Evolutionary conservation across 2,113 vertebrate species (phyloP).

Genomic region (Casuarius casuarius): DNA sequence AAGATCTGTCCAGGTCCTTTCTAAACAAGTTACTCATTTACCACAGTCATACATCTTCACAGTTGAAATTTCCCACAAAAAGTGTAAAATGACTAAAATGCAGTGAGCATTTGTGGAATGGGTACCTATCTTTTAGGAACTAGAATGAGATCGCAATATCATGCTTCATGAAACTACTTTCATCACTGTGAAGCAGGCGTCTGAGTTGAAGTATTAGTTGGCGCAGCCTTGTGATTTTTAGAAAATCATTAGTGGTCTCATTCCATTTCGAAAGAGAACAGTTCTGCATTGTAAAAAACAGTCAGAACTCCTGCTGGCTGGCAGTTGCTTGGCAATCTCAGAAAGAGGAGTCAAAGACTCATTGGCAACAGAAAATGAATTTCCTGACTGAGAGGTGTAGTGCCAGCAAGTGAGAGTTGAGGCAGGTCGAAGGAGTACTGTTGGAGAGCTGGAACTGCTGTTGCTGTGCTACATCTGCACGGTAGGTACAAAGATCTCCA

Average conservation of each 20-base stretch:
- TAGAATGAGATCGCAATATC: not conserved
- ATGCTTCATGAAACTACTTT: not conserved
- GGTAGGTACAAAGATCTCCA: not conserved
- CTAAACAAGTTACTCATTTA: not conserved
- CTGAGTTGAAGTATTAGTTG: not conserved
- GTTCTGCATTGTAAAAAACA: not conserved
- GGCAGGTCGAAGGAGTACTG: not conserved
- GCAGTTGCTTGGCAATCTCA: not conserved
- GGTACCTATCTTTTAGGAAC: not conserved
- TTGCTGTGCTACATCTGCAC: rapidly evolving
- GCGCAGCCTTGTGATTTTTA: not conserved
- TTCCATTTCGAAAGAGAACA: not conserved
- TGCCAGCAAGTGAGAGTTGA: not conserved
- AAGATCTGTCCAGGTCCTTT: not conserved
- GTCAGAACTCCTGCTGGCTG: not conserved
- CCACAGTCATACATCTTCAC: not conserved
- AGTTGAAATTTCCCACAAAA: not conserved
- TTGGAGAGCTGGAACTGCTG: not conserved
- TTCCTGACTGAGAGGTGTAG: not conserved
- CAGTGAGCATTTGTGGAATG: not conserved
- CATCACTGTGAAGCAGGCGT: rapidly evolving
- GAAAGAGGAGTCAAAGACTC: not conserved
- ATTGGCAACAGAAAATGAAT: not conserved
- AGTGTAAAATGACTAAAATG: not conserved
- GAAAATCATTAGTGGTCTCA: not conserved